A percentile compares a stretch with the other conserved stretches of the same genome.
Conservation (phyloP, 2,113 vertebrate genomes). For the Corydoras maculifer region DNA sequence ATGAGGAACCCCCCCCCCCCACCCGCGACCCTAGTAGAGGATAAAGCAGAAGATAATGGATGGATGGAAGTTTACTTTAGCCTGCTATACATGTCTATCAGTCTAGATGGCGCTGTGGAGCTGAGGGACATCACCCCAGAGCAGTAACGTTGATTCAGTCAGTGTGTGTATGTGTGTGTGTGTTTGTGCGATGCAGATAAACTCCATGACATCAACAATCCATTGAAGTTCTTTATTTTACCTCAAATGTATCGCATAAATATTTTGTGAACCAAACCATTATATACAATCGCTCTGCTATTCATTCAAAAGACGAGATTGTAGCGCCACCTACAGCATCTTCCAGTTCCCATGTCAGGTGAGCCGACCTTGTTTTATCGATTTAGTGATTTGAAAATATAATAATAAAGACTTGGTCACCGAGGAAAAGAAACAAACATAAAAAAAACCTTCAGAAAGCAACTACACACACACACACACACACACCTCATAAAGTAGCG, state of each 20-base stretch:
- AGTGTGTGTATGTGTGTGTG: neutral
- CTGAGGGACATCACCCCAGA: neutral
- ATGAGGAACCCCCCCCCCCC: too few species aligned
- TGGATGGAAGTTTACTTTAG: too few species aligned
- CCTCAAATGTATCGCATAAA: slow-evolving; percentile 23
- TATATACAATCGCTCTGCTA: slow-evolving; percentile 13
- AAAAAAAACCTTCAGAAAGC: too few species aligned
- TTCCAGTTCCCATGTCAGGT: neutral
- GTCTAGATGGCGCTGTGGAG: neutral
- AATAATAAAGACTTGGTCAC: too few species aligned
- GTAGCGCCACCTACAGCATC: neutral
- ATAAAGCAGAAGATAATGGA: too few species aligned
- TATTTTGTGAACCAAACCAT: slow-evolving; percentile 18
- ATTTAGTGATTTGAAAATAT: too few species aligned
- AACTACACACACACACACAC: too few species aligned
- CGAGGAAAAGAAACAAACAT: too few species aligned
- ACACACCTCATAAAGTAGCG: too few species aligned
- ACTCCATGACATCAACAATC: neutral
- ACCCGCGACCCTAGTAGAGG: too few species aligned
- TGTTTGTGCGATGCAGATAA: neutral
- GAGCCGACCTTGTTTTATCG: too few species aligned
- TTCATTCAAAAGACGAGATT: neutral
- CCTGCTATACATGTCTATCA: too few species aligned
- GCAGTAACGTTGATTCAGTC: neutral
- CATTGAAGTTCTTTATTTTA: slow-evolving; percentile 25